Evolutionary conservation across 23 tunicate species (phyloP), one percentile per base, ranked within the genome.

Genomic region (Phallusia fumigata): DNA sequence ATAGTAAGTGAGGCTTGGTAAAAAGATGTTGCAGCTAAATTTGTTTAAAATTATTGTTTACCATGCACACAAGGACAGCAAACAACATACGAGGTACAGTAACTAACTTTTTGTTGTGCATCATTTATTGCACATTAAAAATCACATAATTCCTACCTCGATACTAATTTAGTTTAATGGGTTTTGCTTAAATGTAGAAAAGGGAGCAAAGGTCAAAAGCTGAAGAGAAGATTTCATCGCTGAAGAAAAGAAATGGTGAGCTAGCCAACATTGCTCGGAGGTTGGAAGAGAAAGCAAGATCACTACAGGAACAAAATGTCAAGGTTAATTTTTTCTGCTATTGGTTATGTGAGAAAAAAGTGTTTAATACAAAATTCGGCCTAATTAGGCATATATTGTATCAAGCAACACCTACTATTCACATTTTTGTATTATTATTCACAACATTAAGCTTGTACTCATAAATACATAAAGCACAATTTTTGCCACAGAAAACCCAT

Each of bases 251-350:
- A 69, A 92, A 92, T 84, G 76, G 76, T 30, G 91, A 92, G 53
- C 74, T 92, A 19, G 97, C 85, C 24, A 87, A 74, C 47, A 82
- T 92, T 50, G 97, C 97, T 0, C 58, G 83, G 75, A 87, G 83
- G 72, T 79, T 92, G 74, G 91, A 92, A 65, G 88, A 87, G 31
- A 92, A 87, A 80, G 97, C 97, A 21, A 84, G 80, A 33, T 36
- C 84, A 18, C 83, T 92, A 35, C 97, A 92, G 52, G 88, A 77
- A 47, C 89, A 87, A 45, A 91, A 91, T 73, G 81, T 53, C 36
- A 91, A 86, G 84, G 96, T 90, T 65, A 51, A n/a, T n/a, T n/a
- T n/a, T n/a, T n/a, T n/a, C n/a, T n/a, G n/a, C n/a, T n/a, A n/a
- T n/a, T n/a, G n/a, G n/a, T n/a, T n/a, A n/a, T n/a, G n/a, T n/a